phyloP scores from a whole-genome alignment of 2,797 vertebrate species.

The Odontamblyopus lacepedii region DNA sequence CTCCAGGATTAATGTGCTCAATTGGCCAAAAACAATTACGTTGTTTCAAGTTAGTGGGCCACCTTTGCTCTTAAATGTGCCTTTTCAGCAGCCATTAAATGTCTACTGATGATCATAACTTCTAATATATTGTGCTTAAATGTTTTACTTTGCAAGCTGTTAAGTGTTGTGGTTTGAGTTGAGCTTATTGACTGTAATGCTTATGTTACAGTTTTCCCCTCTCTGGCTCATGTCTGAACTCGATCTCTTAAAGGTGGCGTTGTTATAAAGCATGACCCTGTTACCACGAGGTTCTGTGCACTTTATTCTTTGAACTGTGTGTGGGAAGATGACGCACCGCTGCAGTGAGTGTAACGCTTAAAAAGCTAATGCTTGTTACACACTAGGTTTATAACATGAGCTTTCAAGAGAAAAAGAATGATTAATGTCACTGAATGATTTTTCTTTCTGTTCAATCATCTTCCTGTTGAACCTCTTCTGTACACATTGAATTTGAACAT shows the following conservation, averaged over 20 bases:
- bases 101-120: background rate
- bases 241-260: background rate
- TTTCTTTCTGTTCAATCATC: slow-evolving; percentile 2
- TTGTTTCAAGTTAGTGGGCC: slow-evolving; percentile 48
- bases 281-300: background rate
- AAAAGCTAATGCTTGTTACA: background rate
- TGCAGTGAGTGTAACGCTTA: background rate
- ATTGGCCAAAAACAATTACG: slow-evolving; percentile 57
- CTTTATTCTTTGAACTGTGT: slow-evolving; percentile 7
- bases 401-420: background rate
- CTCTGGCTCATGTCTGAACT: background rate
- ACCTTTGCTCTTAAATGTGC: slow-evolving; percentile 27
- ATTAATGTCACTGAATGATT: background rate
- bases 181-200: background rate
- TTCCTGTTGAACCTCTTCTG: background rate
- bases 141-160: background rate
- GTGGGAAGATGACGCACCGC: slow-evolving; percentile 1
- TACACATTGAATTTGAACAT: background rate
- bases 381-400: background rate
- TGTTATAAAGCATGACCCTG: slow-evolving; percentile 7
- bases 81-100: slow-evolving; percentile 2
- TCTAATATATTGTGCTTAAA: background rate
- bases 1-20: slow-evolving; percentile 64
- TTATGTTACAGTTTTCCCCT: background rate
- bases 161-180: background rate